A percentile compares a stretch with the other conserved stretches of the same genome.
Evolutionary conservation across 2,888 invertebrate species (phyloP).

Genomic region (Sepioteuthis lessoniana): DNA sequence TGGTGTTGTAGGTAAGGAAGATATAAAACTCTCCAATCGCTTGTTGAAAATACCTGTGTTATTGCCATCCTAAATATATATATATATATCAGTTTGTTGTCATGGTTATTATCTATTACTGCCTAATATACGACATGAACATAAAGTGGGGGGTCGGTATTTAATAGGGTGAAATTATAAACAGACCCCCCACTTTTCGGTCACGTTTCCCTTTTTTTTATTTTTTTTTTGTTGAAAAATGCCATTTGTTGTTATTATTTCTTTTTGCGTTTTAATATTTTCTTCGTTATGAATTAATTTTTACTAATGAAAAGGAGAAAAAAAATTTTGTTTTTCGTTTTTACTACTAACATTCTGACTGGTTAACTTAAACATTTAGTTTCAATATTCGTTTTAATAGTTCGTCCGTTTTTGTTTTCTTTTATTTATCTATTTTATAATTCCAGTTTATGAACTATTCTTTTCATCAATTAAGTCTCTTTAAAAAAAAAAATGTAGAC

Average conservation of each 20-base stretch:
- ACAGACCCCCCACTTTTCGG: background rate
- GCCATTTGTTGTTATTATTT: background rate
- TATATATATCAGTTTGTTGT: background rate
- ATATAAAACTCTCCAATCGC: slow-evolving; percentile 17
- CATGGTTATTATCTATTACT: background rate
- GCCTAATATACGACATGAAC: background rate
- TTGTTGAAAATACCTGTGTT: background rate
- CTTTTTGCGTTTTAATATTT: too few relatives aligned
- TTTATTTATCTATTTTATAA: background rate
- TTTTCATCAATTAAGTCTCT: too few relatives aligned
- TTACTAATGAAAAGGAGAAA: too few relatives aligned
- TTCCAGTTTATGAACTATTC: too few relatives aligned
- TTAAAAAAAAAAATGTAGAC: too few relatives aligned
- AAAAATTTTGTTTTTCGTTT: too few relatives aligned
- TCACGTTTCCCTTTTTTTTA: background rate
- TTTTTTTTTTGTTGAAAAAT: background rate
- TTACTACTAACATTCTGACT: too few relatives aligned
- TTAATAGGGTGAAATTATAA: background rate
- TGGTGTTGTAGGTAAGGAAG: slow-evolving; percentile 20
- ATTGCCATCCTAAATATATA: background rate
- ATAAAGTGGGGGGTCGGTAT: background rate
- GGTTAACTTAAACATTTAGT: too few relatives aligned
- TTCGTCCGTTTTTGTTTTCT: background rate
- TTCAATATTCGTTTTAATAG: background rate
- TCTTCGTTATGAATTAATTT: too few relatives aligned